phyloP scores from a whole-genome alignment of 2,113 vertebrate genomes.

The Speoplatyrhinus poulsoni region DNA sequence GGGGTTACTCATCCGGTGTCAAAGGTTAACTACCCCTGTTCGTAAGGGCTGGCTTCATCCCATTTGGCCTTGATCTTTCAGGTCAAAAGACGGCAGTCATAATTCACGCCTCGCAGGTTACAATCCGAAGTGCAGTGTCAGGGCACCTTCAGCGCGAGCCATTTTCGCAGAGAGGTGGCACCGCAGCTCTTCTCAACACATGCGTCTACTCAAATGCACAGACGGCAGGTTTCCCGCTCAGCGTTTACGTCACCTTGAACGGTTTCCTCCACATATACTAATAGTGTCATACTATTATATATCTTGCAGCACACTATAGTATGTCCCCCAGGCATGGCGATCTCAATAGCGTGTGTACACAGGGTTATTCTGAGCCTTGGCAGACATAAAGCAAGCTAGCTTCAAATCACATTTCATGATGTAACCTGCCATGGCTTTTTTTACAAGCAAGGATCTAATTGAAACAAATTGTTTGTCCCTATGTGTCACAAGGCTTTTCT shows the following conservation, averaged over 20 bases:
- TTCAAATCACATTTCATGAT: conserved; percentile 51
- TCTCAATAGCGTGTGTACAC: conserved; percentile 43
- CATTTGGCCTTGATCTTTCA: conserved; percentile 48
- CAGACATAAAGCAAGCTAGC: conserved; percentile 17
- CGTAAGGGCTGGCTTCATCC: conserved; percentile 37
- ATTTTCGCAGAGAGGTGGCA: conserved; percentile 42
- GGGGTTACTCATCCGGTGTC: conserved; percentile 29
- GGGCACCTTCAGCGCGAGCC: conserved; percentile 28
- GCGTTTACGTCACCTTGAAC: conserved; percentile 51
- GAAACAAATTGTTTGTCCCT: background rate
- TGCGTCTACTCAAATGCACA: conserved; percentile 14
- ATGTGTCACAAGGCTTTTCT: conserved; percentile 10
- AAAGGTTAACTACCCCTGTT: conserved; percentile 57
- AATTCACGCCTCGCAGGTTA: conserved; percentile 53
- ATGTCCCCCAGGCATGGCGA: conserved; percentile 23
- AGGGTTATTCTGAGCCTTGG: conserved; percentile 10
- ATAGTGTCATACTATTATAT: conserved; percentile 35
- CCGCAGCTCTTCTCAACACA: background rate
- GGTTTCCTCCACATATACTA: conserved; percentile 55
- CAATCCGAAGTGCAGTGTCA: conserved; percentile 34
- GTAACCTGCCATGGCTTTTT: conserved; percentile 35
- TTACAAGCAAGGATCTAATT: conserved; percentile 12
- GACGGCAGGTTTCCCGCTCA: conserved; percentile 25
- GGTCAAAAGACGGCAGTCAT: conserved; percentile 54
- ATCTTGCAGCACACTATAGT: conserved; percentile 26